Evolutionary conservation across 2,888 invertebrate species (phyloP), one percentile per base, ranked within the genome.

Genomic region (Frankliniella fusca): DNA sequence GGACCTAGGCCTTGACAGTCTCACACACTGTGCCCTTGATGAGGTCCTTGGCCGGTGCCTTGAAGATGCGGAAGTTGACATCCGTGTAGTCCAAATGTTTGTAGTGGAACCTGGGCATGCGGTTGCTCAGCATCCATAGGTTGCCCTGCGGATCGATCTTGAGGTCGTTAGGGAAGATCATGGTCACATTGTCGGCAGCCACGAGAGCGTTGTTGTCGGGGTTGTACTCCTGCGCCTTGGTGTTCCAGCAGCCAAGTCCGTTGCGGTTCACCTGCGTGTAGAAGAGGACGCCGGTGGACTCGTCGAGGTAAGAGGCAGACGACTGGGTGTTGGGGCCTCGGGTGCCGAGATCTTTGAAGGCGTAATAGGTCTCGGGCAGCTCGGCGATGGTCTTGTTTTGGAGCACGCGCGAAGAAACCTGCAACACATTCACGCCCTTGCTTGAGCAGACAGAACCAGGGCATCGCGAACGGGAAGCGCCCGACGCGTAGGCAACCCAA

Each of bases 161-260:
- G 80, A 95, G 87, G 86, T 95, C 95, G 86, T 95, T 95, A 0
- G 95, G 95, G 86, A 95, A 95, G 23, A 94, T 89, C 84, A 95
- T 88, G 0, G 93, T 92, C 15, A 91, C 90, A 3, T 90, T 88
- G 87, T 92, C 92, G 65, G 88, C 87, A 0, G 93, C 93, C 0
- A 94, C 90, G 2, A 93, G 88, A 0, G 92, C 93, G 28, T 92
- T 88, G 85, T 92, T 93, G 12, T 88, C 88, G 50, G 91, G 90
- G 76, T 88, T 89, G 86, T 94, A 94, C 0, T 93, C 91, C 85
- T 94, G 94, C 0, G 90, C 89, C 80, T 85, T 83, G 28, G 84
- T 84, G 85, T 95, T 93, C 95, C 95, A 95, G 86, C 95, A 95
- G 80, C 93, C 94, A 0, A 96, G 88, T 23, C 93, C 92, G 86